Conservation (phyloP, 1,140 invertebrate genomes). For the Papilio polyxenes region DNA sequence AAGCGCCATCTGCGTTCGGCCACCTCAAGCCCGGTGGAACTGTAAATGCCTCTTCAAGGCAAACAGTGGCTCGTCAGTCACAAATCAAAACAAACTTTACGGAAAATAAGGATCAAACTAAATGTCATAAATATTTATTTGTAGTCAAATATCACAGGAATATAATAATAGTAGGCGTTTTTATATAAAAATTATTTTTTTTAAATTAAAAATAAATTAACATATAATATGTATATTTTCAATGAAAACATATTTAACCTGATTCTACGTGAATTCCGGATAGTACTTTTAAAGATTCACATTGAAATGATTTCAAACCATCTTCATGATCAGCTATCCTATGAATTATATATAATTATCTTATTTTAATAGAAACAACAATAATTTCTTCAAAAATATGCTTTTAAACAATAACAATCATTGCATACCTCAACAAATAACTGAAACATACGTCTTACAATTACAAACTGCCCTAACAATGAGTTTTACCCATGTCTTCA, state of each 20-base stretch:
- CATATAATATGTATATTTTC: not conserved
- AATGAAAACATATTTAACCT: not conserved
- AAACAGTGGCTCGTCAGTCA: too few relatives aligned
- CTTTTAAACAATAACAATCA: constrained; percentile 10
- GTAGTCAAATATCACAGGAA: constrained; percentile 11
- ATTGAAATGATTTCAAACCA: not conserved
- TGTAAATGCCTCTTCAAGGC: too few relatives aligned
- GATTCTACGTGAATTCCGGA: not conserved
- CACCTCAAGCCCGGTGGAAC: too few relatives aligned
- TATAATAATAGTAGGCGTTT: not conserved
- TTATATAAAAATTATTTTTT: not conserved
- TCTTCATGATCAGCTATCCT: not conserved
- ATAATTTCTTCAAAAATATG: not conserved
- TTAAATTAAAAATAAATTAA: not conserved
- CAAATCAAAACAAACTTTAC: not conserved
- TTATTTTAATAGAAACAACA: not conserved
- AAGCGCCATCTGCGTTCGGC: too few relatives aligned
- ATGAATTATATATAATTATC: not conserved
- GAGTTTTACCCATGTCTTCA: not conserved
- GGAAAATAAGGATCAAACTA: not conserved
- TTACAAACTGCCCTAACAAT: not conserved
- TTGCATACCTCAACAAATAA: constrained; percentile 5
- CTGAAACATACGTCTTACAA: not conserved
- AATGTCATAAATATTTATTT: not conserved
- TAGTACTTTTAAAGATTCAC: not conserved